Percentiles rank a stretch among this genome's conserved stretches.
Evolutionary conservation across 2,888 invertebrate species (phyloP).

Genomic region (Anorthoa munda): DNA sequence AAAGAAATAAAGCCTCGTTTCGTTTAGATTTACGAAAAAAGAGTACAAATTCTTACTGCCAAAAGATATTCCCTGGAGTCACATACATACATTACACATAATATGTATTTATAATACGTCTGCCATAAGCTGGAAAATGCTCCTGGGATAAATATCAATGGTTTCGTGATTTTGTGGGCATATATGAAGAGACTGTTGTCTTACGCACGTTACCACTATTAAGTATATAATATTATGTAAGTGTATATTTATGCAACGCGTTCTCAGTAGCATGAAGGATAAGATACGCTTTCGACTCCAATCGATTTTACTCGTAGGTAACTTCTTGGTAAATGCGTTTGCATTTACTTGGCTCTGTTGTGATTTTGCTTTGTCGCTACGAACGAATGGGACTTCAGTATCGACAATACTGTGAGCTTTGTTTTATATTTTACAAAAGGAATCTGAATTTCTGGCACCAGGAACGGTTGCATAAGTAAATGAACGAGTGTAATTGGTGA

Average conservation of each 20-base stretch:
- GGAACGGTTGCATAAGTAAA: neutral
- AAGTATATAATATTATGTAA: slow-evolving; percentile 13
- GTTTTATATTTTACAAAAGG: slow-evolving; percentile 4
- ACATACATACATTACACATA: slow-evolving; percentile 60
- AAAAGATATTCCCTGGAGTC: slow-evolving; percentile 65
- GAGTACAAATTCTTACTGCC: slow-evolving; percentile 60
- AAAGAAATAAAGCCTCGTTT: slow-evolving; percentile 48
- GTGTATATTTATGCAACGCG: slow-evolving; percentile 23
- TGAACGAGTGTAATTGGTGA: neutral
- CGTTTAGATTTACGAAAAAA: slow-evolving; percentile 46
- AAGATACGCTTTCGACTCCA: slow-evolving; percentile 41
- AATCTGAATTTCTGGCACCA: neutral
- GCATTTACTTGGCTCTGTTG: slow-evolving; percentile 26
- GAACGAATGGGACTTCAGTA: neutral
- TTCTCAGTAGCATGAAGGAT: slow-evolving; percentile 41
- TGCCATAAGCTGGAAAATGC: slow-evolving; percentile 59
- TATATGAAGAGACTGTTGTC: slow-evolving; percentile 39
- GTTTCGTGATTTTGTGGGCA: slow-evolving; percentile 58
- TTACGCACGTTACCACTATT: neutral
- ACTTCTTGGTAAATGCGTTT: slow-evolving; percentile 37
- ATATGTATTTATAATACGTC: slow-evolving; percentile 66
- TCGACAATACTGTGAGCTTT: slow-evolving; percentile 16
- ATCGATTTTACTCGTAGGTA: slow-evolving; percentile 47
- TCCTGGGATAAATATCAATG: slow-evolving; percentile 59
- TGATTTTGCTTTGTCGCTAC: neutral